Base-by-base conservation (phyloP, 2,113 vertebrate genomes). In the Rhinopomastus cyanomelas region DNA sequence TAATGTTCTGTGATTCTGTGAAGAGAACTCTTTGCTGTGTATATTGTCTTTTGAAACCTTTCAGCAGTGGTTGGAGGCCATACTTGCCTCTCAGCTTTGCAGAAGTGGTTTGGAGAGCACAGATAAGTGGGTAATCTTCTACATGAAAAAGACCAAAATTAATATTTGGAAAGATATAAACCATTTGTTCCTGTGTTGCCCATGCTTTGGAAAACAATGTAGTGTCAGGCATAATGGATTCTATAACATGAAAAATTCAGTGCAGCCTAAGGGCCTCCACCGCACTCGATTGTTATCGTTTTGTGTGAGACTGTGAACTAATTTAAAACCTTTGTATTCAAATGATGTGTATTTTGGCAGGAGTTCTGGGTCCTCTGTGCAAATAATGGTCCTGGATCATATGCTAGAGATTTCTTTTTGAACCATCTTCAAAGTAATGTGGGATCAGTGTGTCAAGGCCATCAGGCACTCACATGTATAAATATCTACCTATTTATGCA, bases 401-500 rank as follows among this genome's bases (percentile, higher is more conserved):
- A 92, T 84, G 61, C 16, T 78, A 92, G 64, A 89, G 95, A 87
- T 81, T 81, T 95, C 29, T 81, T 92, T 97, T 82, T 42, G 90
- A 96, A 88, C 67, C 14, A 77, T 95, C 91, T 97, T 97, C 93
- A 97, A 97, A 97, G 91, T 87, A 49, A 93, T 81, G 59, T 61
- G 55, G 87, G 62, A 97, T 95, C 83, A 94, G 96, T 97, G 87
- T 88, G 65, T 90, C 92, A 92, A 68, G 59, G 87, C 53, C 67
- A 81, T 67, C 42, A 95, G 86, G 91, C 72, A 12, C n/a, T 90
- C 44, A 66, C 52, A 48, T 53, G 44, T 92, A 93, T 39, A 86
- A 94, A 95, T 93, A 87, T 32, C 69, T 83, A 87, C 80, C 65
- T 81, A 69, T 89, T 71, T 87, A 71, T 78, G 26, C 64, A 60